Evolutionary conservation across 2,797 vertebrate genomes (phyloP).

Genomic region (Vespertilio murinus): DNA sequence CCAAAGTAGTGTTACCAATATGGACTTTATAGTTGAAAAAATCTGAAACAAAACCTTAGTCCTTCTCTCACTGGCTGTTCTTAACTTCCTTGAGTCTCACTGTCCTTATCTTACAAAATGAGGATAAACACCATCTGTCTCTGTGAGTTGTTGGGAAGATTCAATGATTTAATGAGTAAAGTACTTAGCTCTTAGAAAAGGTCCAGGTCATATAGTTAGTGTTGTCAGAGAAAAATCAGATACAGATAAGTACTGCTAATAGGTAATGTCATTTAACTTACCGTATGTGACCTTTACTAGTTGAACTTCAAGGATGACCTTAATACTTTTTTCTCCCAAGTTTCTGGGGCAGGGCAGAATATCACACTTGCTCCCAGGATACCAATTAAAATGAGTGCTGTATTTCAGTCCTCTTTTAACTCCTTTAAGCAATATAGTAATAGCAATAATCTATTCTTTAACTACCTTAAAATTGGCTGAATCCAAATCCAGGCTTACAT

Average conservation of each 20-base stretch:
- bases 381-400: neutral
- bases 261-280: neutral
- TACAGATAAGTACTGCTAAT: neutral
- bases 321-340: slow-evolving; percentile 17
- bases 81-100: slow-evolving; percentile 34
- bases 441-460: neutral
- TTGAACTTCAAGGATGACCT: neutral
- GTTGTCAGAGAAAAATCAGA: slow-evolving; percentile 30
- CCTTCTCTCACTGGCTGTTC: neutral
- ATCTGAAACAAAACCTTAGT: neutral
- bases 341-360: slow-evolving; percentile 10
- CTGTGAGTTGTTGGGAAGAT: neutral
- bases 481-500: slow-evolving; percentile 42
- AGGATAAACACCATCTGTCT: neutral
- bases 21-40: neutral
- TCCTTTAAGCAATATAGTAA: neutral
- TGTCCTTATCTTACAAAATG: slow-evolving; percentile 2
- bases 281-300: neutral
- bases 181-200: neutral
- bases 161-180: neutral
- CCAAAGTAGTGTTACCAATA: slow-evolving; percentile 32
- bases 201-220: neutral
- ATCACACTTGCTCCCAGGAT: slow-evolving; percentile 9
- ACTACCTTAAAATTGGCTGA: slow-evolving; percentile 1
- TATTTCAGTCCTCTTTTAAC: slow-evolving; percentile 36